These are phyloP conservation scores for Thaumetopoea pityocampa DNA, from an alignment of 1,140 invertebrate species.

Conservation along the genomic window DNA sequence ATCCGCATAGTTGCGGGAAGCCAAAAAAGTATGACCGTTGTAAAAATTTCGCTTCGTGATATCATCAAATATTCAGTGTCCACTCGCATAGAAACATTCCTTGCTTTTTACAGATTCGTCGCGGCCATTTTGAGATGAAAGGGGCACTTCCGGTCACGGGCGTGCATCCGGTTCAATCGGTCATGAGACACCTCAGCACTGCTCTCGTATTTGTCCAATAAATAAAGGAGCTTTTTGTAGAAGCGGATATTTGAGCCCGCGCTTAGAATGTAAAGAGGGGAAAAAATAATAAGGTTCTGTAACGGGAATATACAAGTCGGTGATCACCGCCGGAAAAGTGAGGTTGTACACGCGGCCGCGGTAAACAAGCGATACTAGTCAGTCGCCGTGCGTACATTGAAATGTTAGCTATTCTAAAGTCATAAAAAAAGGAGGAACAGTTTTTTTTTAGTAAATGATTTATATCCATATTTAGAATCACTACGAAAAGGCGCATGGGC, in stretches of 20 bases:
- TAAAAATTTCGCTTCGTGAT: slow-evolving; percentile 56
- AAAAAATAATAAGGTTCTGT: slow-evolving; percentile 31
- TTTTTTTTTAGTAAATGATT: no score
- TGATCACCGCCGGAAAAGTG: slow-evolving; percentile 24
- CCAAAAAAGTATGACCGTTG: slow-evolving; percentile 32
- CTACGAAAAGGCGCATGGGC: no score
- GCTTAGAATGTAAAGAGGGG: slow-evolving; percentile 33
- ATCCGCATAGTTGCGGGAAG: slow-evolving; percentile 16
- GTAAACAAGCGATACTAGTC: slow-evolving; percentile 30
- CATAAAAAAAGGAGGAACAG: no score
- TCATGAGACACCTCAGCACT: slow-evolving; percentile 28
- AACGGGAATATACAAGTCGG: slow-evolving; percentile 30
- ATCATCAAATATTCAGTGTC: slow-evolving; percentile 58
- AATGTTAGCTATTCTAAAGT: no score
- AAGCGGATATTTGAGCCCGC: slow-evolving; percentile 22
- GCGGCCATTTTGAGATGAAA: slow-evolving; percentile 67
- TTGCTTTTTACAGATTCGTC: slow-evolving; percentile 57
- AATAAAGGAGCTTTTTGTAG: slow-evolving; percentile 32
- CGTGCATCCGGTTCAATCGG: slow-evolving; percentile 53
- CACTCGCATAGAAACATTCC: slow-evolving; percentile 68
- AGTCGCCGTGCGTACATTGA: no score
- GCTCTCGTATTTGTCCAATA: slow-evolving; percentile 33
- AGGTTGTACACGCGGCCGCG: slow-evolving; percentile 25
- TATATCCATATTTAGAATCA: no score
- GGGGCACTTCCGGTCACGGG: slow-evolving; percentile 60